Percentiles rank a stretch among this genome's conserved stretches.
phyloP scores from a whole-genome alignment of 1,140 invertebrate genomes.

The Argopecten irradians region DNA sequence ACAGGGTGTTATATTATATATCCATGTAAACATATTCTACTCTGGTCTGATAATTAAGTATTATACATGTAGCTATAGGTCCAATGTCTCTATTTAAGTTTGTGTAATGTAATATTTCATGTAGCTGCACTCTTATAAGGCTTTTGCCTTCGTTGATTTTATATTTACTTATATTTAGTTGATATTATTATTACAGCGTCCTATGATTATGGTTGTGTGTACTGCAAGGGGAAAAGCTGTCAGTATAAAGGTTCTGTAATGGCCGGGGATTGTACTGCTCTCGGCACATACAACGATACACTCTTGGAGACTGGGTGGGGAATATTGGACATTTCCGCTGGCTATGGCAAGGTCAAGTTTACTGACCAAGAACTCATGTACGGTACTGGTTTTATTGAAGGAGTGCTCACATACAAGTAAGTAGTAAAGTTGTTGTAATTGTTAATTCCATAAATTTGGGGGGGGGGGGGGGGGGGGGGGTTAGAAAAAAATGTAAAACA shows the following conservation, averaged over 20 bases:
- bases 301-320: conserved; percentile 68
- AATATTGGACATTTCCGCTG: conserved; percentile 65
- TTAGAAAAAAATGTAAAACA: no score
- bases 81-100: no score
- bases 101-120: no score
- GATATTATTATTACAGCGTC: conserved; percentile 39
- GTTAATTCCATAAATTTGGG: neutral
- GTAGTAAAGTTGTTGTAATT: neutral
- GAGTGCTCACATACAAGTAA: conserved; percentile 66
- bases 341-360: conserved; percentile 47
- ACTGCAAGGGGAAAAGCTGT: conserved; percentile 55
- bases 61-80: no score
- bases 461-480: no score
- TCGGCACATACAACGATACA: conserved; percentile 65
- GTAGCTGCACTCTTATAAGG: no score
- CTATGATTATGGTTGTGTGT: conserved; percentile 59
- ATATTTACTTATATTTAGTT: neutral
- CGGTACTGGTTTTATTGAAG: conserved; percentile 71
- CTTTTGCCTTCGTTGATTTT: no score
- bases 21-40: no score
- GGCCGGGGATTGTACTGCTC: conserved; percentile 56
- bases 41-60: no score
- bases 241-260: conserved; percentile 54
- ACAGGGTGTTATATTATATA: no score
- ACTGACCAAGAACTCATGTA: conserved; percentile 66